Evolutionary conservation across 2,888 invertebrate species (phyloP).

Genomic region (Philopedon plagiatum): DNA sequence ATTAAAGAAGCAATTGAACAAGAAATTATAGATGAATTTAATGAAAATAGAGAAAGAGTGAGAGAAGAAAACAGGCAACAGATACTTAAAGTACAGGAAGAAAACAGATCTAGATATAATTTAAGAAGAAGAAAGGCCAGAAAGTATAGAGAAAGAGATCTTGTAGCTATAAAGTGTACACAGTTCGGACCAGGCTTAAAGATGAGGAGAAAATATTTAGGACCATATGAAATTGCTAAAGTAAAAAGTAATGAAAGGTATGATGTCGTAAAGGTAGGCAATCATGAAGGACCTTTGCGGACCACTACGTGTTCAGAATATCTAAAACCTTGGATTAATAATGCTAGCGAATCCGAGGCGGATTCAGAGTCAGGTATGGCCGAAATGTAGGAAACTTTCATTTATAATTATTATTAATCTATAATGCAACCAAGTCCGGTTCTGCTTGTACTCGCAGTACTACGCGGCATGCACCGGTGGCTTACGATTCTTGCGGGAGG

Average conservation of each 20-base stretch:
- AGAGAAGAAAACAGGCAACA: conserved; percentile 46
- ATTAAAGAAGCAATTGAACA: conserved; percentile 41
- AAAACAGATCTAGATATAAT: conserved; percentile 55
- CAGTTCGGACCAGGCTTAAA: conserved; percentile 63
- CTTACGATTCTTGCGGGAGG: too few species aligned
- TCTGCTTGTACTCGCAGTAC: too few species aligned
- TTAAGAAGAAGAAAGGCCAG: conserved; percentile 52
- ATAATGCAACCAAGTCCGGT: too few species aligned
- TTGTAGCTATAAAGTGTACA: conserved; percentile 63
- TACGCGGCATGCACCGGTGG: too few species aligned
- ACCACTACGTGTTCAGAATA: conserved; percentile 51
- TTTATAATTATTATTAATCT: too few species aligned
- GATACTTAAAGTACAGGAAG: conserved; percentile 50
- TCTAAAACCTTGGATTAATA: conserved; percentile 51
- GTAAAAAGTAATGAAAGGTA: conserved; percentile 60
- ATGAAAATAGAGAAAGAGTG: conserved; percentile 44
- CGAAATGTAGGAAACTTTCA: conserved; percentile 6
- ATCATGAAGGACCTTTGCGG: conserved; percentile 43
- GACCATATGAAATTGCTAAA: too few species aligned
- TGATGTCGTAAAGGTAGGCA: conserved; percentile 57
- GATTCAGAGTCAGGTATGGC: conserved; percentile 33
- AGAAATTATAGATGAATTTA: conserved; percentile 36
- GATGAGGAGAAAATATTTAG: conserved; percentile 59
- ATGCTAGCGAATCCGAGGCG: conserved; percentile 35
- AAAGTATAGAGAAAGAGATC: conserved; percentile 53